Evolutionary conservation across 92 coral and sea anemone genomes (phyloP).

Genomic region (Galaxea fascicularis): DNA sequence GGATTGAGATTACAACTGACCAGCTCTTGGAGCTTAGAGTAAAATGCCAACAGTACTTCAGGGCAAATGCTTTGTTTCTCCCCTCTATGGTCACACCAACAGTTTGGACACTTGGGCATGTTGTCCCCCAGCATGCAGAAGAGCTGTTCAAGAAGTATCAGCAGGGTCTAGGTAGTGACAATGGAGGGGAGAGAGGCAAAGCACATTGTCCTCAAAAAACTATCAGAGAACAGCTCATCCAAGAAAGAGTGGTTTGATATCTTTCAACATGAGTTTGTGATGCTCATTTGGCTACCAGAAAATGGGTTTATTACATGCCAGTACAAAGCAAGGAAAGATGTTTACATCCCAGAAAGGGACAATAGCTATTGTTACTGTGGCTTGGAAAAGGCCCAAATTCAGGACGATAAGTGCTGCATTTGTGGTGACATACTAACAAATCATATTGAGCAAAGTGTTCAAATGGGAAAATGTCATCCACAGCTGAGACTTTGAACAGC

Average conservation of each 20-base stretch:
- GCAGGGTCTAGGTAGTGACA: slow-evolving; percentile 60
- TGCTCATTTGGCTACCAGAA: slow-evolving; percentile 64
- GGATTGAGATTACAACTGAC: slow-evolving; percentile 50
- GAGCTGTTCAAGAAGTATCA: slow-evolving; percentile 51
- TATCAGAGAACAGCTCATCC: too few species aligned
- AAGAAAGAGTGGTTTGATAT: slow-evolving; percentile 61
- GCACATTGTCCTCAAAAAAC: slow-evolving; percentile 51
- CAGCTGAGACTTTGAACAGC: too few species aligned
- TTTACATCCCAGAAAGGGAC: too few species aligned
- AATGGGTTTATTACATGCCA: too few species aligned
- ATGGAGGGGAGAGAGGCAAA: slow-evolving; percentile 68
- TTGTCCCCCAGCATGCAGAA: slow-evolving; percentile 53
- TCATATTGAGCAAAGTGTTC: slow-evolving; percentile 62
- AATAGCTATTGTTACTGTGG: too few species aligned
- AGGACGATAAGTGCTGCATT: slow-evolving; percentile 52
- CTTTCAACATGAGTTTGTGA: slow-evolving; percentile 62
- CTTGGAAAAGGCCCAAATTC: too few species aligned
- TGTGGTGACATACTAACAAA: slow-evolving; percentile 64
- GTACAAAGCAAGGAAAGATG: slow-evolving; percentile 63
- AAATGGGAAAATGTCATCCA: too few species aligned
- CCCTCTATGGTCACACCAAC: too few species aligned
- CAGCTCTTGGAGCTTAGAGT: slow-evolving; percentile 49
- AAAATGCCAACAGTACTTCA: slow-evolving; percentile 35
- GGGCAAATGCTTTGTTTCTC: too few species aligned
- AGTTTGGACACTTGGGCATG: slow-evolving; percentile 60